phyloP scores from a whole-genome alignment of 2,113 vertebrate genomes.

The Dissostichus mawsoni region DNA sequence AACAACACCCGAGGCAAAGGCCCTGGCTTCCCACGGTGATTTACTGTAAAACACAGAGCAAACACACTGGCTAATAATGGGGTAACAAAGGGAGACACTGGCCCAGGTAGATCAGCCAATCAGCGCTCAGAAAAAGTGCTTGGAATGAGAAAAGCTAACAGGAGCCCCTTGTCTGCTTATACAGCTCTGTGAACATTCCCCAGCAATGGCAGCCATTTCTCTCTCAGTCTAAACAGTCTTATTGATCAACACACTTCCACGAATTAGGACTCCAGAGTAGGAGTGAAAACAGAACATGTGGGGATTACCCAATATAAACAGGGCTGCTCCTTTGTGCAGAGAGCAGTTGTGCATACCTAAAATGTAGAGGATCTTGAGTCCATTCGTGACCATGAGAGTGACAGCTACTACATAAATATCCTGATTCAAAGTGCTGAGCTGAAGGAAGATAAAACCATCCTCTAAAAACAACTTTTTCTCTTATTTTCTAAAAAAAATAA shows the following conservation, averaged over 20 bases:
- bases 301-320: conserved; percentile 56
- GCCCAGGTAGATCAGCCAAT: conserved; percentile 77
- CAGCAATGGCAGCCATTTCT: conserved; percentile 29
- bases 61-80: conserved; percentile 66
- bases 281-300: conserved; percentile 52
- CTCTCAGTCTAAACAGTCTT: conserved; percentile 41
- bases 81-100: conserved; percentile 59
- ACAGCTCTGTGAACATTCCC: conserved; percentile 67
- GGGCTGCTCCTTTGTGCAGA: conserved; percentile 20
- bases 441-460: conserved; percentile 24
- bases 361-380: conserved; percentile 46
- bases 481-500: background rate
- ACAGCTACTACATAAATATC: conserved; percentile 19
- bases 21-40: conserved; percentile 85
- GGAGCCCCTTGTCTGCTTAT: conserved; percentile 64
- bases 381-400: conserved; percentile 34
- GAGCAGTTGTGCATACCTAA: conserved; percentile 22
- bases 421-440: conserved; percentile 10
- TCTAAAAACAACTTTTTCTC: background rate
- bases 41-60: conserved; percentile 79
- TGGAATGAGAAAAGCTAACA: conserved; percentile 77
- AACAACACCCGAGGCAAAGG: conserved; percentile 70
- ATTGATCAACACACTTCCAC: conserved; percentile 59
- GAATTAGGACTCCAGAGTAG: conserved; percentile 18
- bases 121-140: conserved; percentile 45